These are phyloP conservation scores for Seriola quinqueradiata DNA, from an alignment of 2,113 vertebrate genomes.

Conservation along the genomic window DNA sequence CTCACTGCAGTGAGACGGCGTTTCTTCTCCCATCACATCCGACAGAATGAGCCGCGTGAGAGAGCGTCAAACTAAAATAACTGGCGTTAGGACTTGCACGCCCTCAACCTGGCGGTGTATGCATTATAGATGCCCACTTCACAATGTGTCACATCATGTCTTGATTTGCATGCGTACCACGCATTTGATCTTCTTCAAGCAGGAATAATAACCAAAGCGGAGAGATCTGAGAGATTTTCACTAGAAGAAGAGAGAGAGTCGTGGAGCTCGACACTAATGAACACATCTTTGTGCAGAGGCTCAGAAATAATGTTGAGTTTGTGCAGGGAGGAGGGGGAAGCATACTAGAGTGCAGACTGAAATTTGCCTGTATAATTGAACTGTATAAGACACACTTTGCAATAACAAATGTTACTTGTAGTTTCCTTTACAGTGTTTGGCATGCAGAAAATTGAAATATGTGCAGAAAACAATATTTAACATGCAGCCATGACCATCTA, in stretches of 20 bases:
- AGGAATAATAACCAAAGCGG: slow-evolving; percentile 58
- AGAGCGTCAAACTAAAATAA: slow-evolving; percentile 25
- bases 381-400: background rate
- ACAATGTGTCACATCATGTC: slow-evolving; percentile 54
- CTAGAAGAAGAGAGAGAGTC: slow-evolving; percentile 8
- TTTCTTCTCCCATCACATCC: background rate
- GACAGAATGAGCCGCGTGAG: background rate
- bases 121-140: slow-evolving; percentile 72
- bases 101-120: slow-evolving; percentile 23
- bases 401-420: background rate
- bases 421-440: background rate
- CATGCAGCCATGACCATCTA: background rate
- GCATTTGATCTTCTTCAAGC: slow-evolving; percentile 68
- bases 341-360: background rate
- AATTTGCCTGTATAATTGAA: slow-evolving; percentile 11
- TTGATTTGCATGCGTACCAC: slow-evolving; percentile 54
- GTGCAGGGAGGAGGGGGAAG: background rate
- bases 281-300: slow-evolving; percentile 24
- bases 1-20: background rate
- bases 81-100: slow-evolving; percentile 6
- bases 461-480: background rate
- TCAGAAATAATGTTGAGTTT: slow-evolving; percentile 37
- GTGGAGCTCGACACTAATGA: slow-evolving; percentile 51
- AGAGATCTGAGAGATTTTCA: slow-evolving; percentile 62
- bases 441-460: background rate